These are phyloP conservation scores for Mimas tiliae DNA, from an alignment of 2,888 invertebrate species.

Conservation along the genomic window DNA sequence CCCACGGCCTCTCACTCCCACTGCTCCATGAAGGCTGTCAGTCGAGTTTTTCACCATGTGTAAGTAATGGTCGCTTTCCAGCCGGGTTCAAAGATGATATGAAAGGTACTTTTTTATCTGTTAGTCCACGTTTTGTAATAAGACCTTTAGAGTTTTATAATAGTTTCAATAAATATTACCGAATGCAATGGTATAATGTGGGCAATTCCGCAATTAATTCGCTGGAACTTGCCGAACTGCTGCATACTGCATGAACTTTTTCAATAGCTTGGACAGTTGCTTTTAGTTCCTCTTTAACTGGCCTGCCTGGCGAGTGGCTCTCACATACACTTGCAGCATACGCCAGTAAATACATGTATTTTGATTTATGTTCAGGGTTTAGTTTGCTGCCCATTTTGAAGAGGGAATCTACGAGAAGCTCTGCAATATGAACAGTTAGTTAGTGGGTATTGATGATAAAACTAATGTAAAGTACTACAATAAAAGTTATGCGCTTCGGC, in stretches of 20 bases:
- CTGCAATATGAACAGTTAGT: constrained; percentile 62
- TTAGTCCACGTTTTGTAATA: too few species aligned
- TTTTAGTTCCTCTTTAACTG: constrained; percentile 96
- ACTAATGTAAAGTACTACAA: too few species aligned
- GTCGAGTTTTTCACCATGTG: too few species aligned
- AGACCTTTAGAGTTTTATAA: too few species aligned
- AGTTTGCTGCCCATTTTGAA: constrained; percentile 97
- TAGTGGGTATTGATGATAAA: not conserved
- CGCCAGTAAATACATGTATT: constrained; percentile 97
- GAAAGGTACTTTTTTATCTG: too few species aligned
- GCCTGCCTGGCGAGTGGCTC: constrained; percentile 86
- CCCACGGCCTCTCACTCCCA: too few species aligned
- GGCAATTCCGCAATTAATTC: constrained; percentile 96
- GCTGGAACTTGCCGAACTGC: constrained; percentile 95
- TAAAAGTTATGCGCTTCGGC: too few species aligned
- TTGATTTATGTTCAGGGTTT: constrained; percentile 98
- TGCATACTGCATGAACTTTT: constrained; percentile 95
- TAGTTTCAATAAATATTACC: constrained; percentile 75
- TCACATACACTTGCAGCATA: constrained; percentile 98
- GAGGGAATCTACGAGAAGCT: constrained; percentile 95
- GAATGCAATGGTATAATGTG: constrained; percentile 94
- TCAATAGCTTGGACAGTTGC: constrained; percentile 96
- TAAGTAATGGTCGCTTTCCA: too few species aligned
- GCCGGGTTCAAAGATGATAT: too few species aligned
- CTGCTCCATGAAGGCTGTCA: too few species aligned